Evolutionary conservation across 2,797 vertebrate species (phyloP).

Genomic region (Poeciliopsis infans): DNA sequence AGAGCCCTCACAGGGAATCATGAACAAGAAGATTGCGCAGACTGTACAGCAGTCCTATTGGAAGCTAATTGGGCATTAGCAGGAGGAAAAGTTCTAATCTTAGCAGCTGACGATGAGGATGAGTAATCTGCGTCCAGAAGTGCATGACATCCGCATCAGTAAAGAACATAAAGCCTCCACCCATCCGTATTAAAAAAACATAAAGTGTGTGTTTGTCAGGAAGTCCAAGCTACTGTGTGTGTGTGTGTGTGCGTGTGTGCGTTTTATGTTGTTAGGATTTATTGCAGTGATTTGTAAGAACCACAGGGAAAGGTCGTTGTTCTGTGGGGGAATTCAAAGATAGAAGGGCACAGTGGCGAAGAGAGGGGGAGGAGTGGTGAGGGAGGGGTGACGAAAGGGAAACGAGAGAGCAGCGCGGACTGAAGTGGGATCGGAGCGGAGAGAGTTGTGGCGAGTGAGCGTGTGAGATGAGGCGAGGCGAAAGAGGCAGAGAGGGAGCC

Average conservation of each 20-base stretch:
- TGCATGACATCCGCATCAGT: constrained; percentile 14
- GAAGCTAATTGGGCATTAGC: constrained; percentile 31
- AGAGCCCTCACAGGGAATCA: not conserved
- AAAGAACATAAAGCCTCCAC: not conserved
- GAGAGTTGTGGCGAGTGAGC: constrained; percentile 55
- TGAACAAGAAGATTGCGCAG: not conserved
- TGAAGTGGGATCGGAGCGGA: constrained; percentile 45
- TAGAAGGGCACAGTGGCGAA: constrained; percentile 49
- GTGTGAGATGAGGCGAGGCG: constrained; percentile 55
- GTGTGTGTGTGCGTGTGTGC: not conserved
- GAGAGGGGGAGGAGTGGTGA: constrained; percentile 18
- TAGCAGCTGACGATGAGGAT: constrained; percentile 13
- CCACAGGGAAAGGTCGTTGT: constrained; percentile 58
- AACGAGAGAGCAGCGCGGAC: constrained; percentile 27
- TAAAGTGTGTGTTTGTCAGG: constrained; percentile 16
- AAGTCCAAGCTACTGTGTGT: constrained; percentile 13
- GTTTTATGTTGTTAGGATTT: constrained; percentile 58
- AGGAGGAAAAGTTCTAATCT: constrained; percentile 22
- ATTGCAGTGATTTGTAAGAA: constrained; percentile 61
- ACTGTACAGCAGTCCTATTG: not conserved
- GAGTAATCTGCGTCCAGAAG: constrained; percentile 10
- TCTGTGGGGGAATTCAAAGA: constrained; percentile 52
- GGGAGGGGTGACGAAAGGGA: constrained; percentile 22
- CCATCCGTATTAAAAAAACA: constrained; percentile 1
- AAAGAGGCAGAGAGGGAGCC: constrained; percentile 60